Evolutionary conservation across 92 coral and sea anemone genomes (phyloP), one percentile per base, ranked within the genome.

Genomic region (Galaxea fascicularis): DNA sequence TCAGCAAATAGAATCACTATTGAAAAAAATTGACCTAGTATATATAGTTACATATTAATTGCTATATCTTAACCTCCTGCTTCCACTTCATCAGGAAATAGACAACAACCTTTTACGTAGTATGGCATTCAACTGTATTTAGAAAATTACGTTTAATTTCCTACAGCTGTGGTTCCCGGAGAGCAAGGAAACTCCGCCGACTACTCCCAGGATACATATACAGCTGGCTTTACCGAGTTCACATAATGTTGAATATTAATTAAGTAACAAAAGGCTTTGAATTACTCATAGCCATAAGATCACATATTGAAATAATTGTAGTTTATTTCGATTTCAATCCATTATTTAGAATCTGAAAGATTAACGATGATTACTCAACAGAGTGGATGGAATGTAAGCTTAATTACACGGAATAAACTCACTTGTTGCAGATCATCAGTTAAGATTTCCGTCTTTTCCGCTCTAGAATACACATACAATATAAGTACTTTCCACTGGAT

Each of bases 401-500:
- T 18, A 3, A 49, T 35, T 21, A 80, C 46, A 71, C 25, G 14
- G 7, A 76, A 54, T 26, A 25, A 73, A 90, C 98, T 87, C 85
- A 97, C 99, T 92, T 93, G 89, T 69, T 97, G 99, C n/a, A 97
- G 91, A 85, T 97, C 99, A 44, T 94, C 99, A 47, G 95, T 93
- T 45, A 97, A 88, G 60, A 97, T 84, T 78, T 95, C 99, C 8
- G 99, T 97, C 93, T 97, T 97, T 79, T 97, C 99, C 25, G 99
- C 99, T 85, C 99, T 97, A 85, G 31, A 54, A 44, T 30, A 16
- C 31, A 67, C 30, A 75, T 13, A 66, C 60, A 51, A 8, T 8
- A 65, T 20, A 21, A 28, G 17, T 21, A 26, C 53, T 41, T 22
- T 22, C 39, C 79, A 31, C 30, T 53, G 74, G 11, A 27, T 4